These are phyloP conservation scores for Deilephila elpenor DNA, from an alignment of 2,888 invertebrate genomes.

Conservation along the genomic window DNA sequence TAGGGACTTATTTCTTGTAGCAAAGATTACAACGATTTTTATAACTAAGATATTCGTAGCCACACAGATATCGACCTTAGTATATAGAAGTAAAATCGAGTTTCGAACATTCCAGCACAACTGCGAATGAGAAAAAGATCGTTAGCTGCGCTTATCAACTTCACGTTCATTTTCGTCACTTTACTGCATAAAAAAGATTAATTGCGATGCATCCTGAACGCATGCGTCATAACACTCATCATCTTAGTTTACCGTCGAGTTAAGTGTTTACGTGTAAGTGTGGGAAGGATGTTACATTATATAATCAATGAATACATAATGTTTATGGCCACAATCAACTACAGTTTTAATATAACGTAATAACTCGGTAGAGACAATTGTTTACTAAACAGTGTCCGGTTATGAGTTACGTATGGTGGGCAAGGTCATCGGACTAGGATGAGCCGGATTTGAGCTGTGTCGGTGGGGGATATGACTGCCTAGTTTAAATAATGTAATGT, in stretches of 20 bases:
- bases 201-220: no score
- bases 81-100: no score
- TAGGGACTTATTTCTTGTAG: no score
- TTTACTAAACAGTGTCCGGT: slow-evolving; percentile 49
- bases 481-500: not conserved
- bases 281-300: not conserved
- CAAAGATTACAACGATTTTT: no score
- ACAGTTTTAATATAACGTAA: slow-evolving; percentile 34
- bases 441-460: slow-evolving; percentile 10
- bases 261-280: not conserved
- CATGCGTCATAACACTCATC: not conserved
- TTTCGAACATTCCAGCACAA: no score
- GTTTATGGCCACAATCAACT: slow-evolving; percentile 25
- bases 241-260: not conserved
- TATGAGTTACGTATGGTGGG: slow-evolving; percentile 45
- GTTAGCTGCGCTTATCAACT: no score
- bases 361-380: slow-evolving; percentile 41
- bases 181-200: no score
- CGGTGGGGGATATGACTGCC: not conserved
- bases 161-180: no score
- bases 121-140: no score
- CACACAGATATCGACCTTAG: no score
- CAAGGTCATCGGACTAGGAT: slow-evolving; percentile 43
- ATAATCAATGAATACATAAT: slow-evolving; percentile 7
- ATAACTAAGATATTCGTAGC: no score